phyloP scores from a whole-genome alignment of 2,113 vertebrate genomes.

The Charina bottae region DNA sequence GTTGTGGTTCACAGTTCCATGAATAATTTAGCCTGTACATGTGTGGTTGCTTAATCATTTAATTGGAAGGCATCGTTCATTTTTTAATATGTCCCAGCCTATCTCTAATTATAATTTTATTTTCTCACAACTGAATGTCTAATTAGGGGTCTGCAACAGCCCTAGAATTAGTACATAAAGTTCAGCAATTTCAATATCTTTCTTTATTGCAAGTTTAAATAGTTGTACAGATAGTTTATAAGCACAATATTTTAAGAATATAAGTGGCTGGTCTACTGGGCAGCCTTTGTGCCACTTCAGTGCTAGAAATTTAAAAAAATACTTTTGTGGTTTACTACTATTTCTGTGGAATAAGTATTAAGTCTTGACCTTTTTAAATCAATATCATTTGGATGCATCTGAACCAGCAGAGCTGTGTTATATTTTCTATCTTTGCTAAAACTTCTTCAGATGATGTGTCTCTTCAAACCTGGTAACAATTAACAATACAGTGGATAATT shows the following conservation, averaged over 20 bases:
- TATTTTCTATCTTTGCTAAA: slow-evolving; percentile 98
- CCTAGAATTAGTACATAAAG: slow-evolving; percentile 76
- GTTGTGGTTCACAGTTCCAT: slow-evolving; percentile 56
- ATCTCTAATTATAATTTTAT: slow-evolving; percentile 79
- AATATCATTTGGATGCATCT: slow-evolving; percentile 81
- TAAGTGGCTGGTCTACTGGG: slow-evolving; percentile 81
- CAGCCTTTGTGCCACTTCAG: slow-evolving; percentile 80
- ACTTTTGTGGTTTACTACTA: slow-evolving; percentile 80
- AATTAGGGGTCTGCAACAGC: slow-evolving; percentile 77
- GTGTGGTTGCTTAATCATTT: slow-evolving; percentile 58
- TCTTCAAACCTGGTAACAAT: slow-evolving; percentile 85
- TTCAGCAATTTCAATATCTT: slow-evolving; percentile 81
- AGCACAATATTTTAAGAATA: slow-evolving; percentile 88
- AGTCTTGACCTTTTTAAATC: slow-evolving; percentile 84
- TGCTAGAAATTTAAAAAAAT: slow-evolving; percentile 76
- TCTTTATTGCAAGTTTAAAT: slow-evolving; percentile 86
- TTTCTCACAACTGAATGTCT: slow-evolving; percentile 76
- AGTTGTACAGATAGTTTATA: slow-evolving; percentile 89
- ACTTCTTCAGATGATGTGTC: slow-evolving; percentile 84
- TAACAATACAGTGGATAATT: slow-evolving; percentile 76
- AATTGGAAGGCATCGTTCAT: slow-evolving; percentile 64
- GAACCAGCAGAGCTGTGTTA: slow-evolving; percentile 95
- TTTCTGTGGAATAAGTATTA: slow-evolving; percentile 87
- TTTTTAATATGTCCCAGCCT: slow-evolving; percentile 74
- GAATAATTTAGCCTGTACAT: slow-evolving; percentile 45